Conservation (phyloP, 2,113 vertebrate genomes). For the Salvator merianae region DNA sequence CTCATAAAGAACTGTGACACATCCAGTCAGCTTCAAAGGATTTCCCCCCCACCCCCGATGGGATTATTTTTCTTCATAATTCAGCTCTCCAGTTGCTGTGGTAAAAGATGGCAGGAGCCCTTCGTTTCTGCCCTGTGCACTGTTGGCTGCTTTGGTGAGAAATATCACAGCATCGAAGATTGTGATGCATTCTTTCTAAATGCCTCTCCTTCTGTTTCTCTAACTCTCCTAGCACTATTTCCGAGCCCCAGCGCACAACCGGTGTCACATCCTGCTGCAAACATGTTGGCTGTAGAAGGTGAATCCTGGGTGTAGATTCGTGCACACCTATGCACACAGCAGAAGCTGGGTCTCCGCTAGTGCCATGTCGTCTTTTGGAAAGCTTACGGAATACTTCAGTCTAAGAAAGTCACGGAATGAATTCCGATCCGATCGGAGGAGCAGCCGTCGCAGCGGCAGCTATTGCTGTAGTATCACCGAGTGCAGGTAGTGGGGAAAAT, state of each 20-base stretch:
- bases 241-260: neutral
- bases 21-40: neutral
- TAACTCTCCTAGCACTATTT: neutral
- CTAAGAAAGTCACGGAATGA: constrained; percentile 88
- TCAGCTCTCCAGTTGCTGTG: constrained; percentile 28
- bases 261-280: neutral
- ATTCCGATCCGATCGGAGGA: constrained; percentile 76
- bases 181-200: neutral
- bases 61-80: neutral
- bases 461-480: constrained; percentile 88
- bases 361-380: constrained; percentile 89
- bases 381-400: constrained; percentile 92
- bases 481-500: constrained; percentile 79
- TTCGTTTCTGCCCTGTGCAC: accelerated
- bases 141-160: neutral
- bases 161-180: accelerated
- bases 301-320: neutral
- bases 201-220: neutral
- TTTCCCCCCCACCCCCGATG: neutral
- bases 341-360: accelerated
- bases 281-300: constrained; percentile 4
- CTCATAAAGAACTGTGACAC: accelerated
- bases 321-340: neutral
- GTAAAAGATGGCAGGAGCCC: neutral
- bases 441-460: constrained; percentile 82